Evolutionary conservation across 2,113 vertebrate genomes (phyloP).

Genomic region (Archocentrus centrarchus): DNA sequence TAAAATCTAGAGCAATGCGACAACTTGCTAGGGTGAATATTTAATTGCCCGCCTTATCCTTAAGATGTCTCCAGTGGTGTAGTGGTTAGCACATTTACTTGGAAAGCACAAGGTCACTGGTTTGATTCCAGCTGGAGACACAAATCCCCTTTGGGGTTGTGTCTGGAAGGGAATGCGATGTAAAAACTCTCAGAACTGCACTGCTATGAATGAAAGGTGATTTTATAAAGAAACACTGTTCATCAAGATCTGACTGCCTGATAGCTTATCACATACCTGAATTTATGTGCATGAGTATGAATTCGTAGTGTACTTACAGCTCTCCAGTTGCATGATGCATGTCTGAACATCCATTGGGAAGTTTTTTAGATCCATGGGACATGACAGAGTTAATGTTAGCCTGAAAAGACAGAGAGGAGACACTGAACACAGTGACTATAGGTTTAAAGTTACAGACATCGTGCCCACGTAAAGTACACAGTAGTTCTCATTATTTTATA

Average conservation of each 20-base stretch:
- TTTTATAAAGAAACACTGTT: too few species aligned
- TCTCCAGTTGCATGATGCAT: slow-evolving; percentile 98
- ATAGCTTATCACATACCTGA: not conserved
- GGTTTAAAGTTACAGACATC: not conserved
- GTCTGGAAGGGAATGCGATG: not conserved
- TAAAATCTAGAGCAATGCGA: too few species aligned
- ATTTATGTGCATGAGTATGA: not conserved
- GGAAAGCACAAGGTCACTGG: not conserved
- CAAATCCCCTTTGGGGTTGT: not conserved
- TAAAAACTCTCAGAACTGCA: not conserved
- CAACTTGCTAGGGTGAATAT: not conserved
- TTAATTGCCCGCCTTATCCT: not conserved
- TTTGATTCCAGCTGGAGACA: not conserved
- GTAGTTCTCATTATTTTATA: not conserved
- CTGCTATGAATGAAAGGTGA: too few species aligned
- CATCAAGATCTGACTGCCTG: too few species aligned
- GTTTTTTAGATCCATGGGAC: slow-evolving; percentile 98
- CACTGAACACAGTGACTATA: not conserved
- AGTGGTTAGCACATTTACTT: not conserved
- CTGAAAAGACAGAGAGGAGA: slow-evolving; percentile 69
- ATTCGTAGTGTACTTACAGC: slow-evolving; percentile 86
- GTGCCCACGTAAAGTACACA: not conserved
- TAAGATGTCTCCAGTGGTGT: not conserved
- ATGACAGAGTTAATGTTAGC: slow-evolving; percentile 94
- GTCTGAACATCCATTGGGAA: slow-evolving; percentile 99